Evolutionary conservation across 2,888 invertebrate genomes (phyloP).

Genomic region (Melanargia galathea): DNA sequence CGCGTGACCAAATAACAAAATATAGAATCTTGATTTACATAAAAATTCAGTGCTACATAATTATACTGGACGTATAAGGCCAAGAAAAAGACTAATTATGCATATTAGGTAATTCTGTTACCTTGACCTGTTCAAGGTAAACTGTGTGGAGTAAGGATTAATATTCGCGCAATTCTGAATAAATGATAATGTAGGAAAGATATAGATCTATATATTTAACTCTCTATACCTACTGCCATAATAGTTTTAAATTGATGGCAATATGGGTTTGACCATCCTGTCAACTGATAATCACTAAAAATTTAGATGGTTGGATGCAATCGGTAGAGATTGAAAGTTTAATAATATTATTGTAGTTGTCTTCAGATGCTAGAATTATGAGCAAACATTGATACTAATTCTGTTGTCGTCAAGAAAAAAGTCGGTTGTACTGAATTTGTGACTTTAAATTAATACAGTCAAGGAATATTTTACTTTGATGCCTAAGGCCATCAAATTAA

Average conservation of each 20-base stretch:
- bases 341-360: too few species aligned
- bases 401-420: too few species aligned
- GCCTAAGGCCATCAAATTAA: too few species aligned
- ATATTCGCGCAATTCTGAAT: neutral
- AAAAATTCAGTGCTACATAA: neutral
- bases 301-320: too few species aligned
- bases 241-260: neutral
- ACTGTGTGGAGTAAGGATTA: neutral
- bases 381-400: too few species aligned
- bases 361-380: too few species aligned
- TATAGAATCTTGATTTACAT: conserved; percentile 2
- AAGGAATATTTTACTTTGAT: too few species aligned
- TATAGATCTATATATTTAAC: neutral
- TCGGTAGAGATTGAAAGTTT: neutral
- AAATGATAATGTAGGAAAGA: neutral
- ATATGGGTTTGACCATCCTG: neutral
- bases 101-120: neutral
- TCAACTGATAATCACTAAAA: neutral
- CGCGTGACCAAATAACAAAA: neutral
- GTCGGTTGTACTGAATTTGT: too few species aligned
- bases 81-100: conserved; percentile 3
- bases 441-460: too few species aligned
- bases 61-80: neutral
- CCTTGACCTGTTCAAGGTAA: conserved; percentile 13
- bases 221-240: neutral